phyloP scores from a whole-genome alignment of 2,797 vertebrate genomes.

The Brotogeris chrysoptera region DNA sequence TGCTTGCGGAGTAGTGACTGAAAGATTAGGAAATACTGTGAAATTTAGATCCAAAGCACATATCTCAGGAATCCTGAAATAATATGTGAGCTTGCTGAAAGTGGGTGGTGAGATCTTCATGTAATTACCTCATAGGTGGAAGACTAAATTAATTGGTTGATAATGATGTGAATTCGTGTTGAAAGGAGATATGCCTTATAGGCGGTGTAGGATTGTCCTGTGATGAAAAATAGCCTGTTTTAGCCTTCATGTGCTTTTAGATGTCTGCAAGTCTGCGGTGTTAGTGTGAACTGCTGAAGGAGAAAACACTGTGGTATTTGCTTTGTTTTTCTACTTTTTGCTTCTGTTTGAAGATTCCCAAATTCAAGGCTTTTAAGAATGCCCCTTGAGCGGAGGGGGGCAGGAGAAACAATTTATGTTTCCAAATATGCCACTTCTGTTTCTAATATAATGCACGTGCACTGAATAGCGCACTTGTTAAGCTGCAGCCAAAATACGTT shows the following conservation, averaged over 20 bases:
- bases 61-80: neutral
- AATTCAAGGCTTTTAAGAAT: neutral
- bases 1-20: neutral
- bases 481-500: neutral
- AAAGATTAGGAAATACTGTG: neutral
- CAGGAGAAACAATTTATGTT: accelerated
- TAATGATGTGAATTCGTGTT: accelerated
- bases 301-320: neutral
- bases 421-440: neutral
- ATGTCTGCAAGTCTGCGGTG: neutral
- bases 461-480: neutral
- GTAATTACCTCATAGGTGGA: neutral
- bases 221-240: neutral
- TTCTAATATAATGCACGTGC: neutral
- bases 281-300: neutral
- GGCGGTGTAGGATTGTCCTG: neutral
- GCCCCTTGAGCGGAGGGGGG: neutral
- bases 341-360: neutral
- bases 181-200: neutral
- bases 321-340: neutral
- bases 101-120: neutral
- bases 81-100: neutral
- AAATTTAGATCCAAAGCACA: neutral
- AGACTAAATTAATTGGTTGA: neutral
- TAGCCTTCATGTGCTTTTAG: neutral